Conservation (phyloP, 2,888 invertebrate species). For the Stenodema calcarata region DNA sequence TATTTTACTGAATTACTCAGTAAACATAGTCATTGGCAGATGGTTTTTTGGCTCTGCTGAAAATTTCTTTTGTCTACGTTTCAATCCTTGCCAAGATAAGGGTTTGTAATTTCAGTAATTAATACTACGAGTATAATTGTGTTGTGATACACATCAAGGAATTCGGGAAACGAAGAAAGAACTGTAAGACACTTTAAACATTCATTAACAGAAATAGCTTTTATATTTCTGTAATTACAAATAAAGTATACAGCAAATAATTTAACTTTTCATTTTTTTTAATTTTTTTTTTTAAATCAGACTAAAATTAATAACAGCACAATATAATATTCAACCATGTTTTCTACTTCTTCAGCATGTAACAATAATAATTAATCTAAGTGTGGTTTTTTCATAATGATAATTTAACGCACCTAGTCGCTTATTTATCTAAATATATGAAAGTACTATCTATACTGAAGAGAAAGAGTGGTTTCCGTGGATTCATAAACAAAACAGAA, state of each 20-base stretch:
- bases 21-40: too few species aligned
- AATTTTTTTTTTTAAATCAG: conserved; percentile 51
- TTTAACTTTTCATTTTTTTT: conserved; percentile 50
- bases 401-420: conserved; percentile 55
- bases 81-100: too few species aligned
- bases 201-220: conserved; percentile 54
- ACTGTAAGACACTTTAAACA: conserved; percentile 22
- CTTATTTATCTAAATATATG: conserved; percentile 51
- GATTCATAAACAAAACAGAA: not conserved
- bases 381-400: conserved; percentile 54
- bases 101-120: too few species aligned
- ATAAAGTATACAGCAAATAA: conserved; percentile 52
- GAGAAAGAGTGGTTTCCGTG: not conserved
- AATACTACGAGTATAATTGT: too few species aligned
- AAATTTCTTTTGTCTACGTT: too few species aligned
- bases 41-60: too few species aligned
- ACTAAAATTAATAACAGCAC: conserved; percentile 56
- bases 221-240: conserved; percentile 55
- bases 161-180: not conserved
- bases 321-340: conserved; percentile 54
- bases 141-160: too few species aligned
- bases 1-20: too few species aligned
- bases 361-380: conserved; percentile 55
- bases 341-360: conserved; percentile 52
- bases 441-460: conserved; percentile 49